A percentile compares a stretch with the other conserved stretches of the same genome.
Evolutionary conservation across 1,140 invertebrate species (phyloP).

Genomic region (Colletes gigas): DNA sequence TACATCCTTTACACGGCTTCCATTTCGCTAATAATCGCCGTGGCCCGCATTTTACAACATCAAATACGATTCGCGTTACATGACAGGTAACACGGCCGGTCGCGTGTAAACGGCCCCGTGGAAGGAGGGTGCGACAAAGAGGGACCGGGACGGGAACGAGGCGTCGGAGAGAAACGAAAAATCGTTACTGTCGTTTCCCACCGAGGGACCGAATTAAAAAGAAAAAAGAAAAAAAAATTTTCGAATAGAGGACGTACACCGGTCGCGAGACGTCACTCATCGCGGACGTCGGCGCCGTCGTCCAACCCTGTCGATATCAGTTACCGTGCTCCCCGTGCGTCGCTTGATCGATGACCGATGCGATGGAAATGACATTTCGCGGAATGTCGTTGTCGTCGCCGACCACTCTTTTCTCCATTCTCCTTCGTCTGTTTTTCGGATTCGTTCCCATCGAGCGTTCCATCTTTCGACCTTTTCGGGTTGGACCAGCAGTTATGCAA

Average conservation of each 20-base stretch:
- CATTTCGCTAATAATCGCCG: constrained; percentile 41
- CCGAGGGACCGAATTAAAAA: neutral
- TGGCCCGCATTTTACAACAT: constrained; percentile 35
- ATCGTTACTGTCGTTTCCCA: constrained; percentile 38
- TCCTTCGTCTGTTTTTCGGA: too few relatives aligned
- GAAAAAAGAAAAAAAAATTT: constrained; percentile 25
- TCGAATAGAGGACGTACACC: constrained; percentile 49
- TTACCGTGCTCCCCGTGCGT: constrained; percentile 57
- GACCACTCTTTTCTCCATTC: constrained; percentile 10
- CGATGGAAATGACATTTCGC: constrained; percentile 65
- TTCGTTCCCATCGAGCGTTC: too few relatives aligned
- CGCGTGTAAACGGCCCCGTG: constrained; percentile 32
- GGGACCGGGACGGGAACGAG: neutral
- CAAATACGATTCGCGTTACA: constrained; percentile 43
- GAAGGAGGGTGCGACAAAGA: neutral
- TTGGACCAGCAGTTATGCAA: too few relatives aligned
- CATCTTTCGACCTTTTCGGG: too few relatives aligned
- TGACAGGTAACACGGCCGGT: constrained; percentile 40
- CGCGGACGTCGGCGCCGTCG: constrained; percentile 52
- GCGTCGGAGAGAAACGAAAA: constrained; percentile 43
- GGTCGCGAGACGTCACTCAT: constrained; percentile 54
- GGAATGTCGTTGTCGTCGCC: constrained; percentile 58
- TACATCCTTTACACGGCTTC: constrained; percentile 46
- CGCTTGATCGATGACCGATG: constrained; percentile 65
- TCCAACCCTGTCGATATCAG: constrained; percentile 66